Evolutionary conservation across 2,888 invertebrate genomes (phyloP).

Genomic region (Caenorhabditis afra): DNA sequence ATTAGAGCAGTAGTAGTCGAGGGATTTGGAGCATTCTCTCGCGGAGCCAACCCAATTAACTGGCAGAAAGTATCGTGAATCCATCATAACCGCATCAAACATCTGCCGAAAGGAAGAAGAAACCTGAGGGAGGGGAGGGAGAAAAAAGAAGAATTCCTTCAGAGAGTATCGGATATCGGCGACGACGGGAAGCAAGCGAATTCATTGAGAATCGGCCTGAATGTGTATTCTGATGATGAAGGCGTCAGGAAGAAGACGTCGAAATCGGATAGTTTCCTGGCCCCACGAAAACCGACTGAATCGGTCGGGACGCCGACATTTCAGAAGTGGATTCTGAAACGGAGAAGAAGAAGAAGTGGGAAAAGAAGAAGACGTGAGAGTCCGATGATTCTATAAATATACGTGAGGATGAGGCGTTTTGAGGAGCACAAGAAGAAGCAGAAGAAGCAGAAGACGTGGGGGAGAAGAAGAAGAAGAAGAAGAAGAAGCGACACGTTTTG

Average conservation of each 20-base stretch:
- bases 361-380: conserved; percentile 2
- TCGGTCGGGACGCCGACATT: conserved; percentile 31
- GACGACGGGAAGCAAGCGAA: no score
- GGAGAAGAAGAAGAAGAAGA: conserved; percentile 28
- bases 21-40: no score
- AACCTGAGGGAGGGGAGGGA: conserved; percentile 20
- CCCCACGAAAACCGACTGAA: conserved; percentile 33
- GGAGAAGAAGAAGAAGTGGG: conserved; percentile 10
- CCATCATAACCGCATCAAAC: conserved; percentile 7
- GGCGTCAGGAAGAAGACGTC: conserved; percentile 36
- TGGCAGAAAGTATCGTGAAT: no score
- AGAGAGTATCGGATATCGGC: conserved; percentile 44
- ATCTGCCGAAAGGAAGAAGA: conserved; percentile 26
- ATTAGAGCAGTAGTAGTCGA: no score
- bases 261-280: conserved; percentile 35
- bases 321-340: conserved; percentile 44
- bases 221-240: conserved; percentile 43
- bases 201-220: conserved; percentile 49
- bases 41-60: no score
- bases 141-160: conserved; percentile 11
- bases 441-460: conserved; percentile 15
- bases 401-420: conserved; percentile 52
- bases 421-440: conserved; percentile 42
- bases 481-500: conserved; percentile 53
- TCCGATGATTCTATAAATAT: conserved; percentile 50